phyloP scores from a whole-genome alignment of 2,113 vertebrate genomes.

The Macheiramphus alcinus region DNA sequence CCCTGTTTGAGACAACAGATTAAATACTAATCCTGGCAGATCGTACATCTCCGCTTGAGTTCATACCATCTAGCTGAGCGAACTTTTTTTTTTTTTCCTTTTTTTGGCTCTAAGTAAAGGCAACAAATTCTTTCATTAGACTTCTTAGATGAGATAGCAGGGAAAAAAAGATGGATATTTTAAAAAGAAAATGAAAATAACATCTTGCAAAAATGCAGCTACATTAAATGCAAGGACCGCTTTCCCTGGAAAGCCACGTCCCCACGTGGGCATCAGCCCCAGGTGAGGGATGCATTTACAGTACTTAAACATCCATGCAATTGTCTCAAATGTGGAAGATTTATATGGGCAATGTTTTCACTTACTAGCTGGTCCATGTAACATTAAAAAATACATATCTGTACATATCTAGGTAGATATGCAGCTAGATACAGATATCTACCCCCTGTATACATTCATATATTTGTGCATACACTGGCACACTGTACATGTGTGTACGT shows the following conservation, averaged over 20 bases:
- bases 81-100: not conserved
- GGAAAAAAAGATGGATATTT: not conserved
- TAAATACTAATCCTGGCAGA: constrained; percentile 26
- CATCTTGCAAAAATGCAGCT: not conserved
- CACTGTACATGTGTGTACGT: fast-evolving
- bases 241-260: constrained; percentile 6
- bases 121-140: constrained; percentile 49
- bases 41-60: constrained; percentile 21
- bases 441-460: fast-evolving
- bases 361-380: not conserved
- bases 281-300: not conserved
- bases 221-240: not conserved
- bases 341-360: not conserved
- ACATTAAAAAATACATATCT: not conserved
- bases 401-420: fast-evolving
- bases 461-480: not conserved
- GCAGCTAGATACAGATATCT: not conserved
- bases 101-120: constrained; percentile 42
- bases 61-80: constrained; percentile 20
- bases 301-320: not conserved
- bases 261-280: not conserved
- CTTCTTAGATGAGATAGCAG: constrained; percentile 29
- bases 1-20: constrained; percentile 36
- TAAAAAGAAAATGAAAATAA: not conserved
- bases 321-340: not conserved